Percentiles rank a stretch among this genome's conserved stretches.
These are phyloP conservation scores for Eupithecia insigniata DNA, from an alignment of 2,888 invertebrate species.

Conservation along the genomic window DNA sequence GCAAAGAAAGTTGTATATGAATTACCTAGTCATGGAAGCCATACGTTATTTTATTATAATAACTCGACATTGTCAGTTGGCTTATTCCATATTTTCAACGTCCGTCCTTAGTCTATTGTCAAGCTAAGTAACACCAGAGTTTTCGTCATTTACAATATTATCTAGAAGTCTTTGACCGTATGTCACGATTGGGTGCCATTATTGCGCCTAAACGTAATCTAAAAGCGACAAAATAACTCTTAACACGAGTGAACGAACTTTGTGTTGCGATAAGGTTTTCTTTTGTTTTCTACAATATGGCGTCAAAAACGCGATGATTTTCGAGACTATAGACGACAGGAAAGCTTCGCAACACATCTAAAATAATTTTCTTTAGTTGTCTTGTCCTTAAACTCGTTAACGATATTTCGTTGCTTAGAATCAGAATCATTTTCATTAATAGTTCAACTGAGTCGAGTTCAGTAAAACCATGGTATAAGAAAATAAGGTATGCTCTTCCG, in stretches of 20 bases:
- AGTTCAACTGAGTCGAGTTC: slow-evolving; percentile 25
- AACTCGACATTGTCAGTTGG: background rate
- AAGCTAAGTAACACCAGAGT: background rate
- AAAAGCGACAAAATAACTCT: slow-evolving; percentile 6
- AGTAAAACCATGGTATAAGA: too few relatives aligned
- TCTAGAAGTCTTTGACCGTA: background rate
- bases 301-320: background rate
- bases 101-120: background rate
- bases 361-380: background rate
- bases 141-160: background rate
- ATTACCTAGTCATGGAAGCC: background rate
- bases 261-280: slow-evolving; percentile 35
- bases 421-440: too few relatives aligned
- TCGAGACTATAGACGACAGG: background rate
- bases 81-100: background rate
- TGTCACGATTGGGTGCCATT: background rate
- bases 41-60: background rate
- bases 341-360: background rate
- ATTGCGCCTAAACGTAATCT: slow-evolving; percentile 5
- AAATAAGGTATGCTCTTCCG: too few relatives aligned
- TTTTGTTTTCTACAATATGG: slow-evolving; percentile 27
- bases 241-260: slow-evolving; percentile 36
- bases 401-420: background rate
- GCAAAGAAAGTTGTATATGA: background rate
- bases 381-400: background rate